Evolutionary conservation across 2,888 invertebrate genomes (phyloP), one percentile per base, ranked within the genome.

Genomic region (Bibio marci): DNA sequence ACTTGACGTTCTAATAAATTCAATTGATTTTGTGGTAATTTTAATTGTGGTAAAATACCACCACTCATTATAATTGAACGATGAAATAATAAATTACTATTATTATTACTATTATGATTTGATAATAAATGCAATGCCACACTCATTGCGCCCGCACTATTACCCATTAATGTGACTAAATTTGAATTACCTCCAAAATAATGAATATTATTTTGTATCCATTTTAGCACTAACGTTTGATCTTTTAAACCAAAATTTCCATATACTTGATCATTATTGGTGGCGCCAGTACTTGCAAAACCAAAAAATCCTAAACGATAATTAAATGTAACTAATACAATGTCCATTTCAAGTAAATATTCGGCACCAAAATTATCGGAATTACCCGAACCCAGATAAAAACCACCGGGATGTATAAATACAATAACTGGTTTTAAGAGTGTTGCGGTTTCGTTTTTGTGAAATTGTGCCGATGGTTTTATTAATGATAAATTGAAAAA

Each of bases 381-480:
- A 2, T 62, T 57, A 38, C 59, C 47, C 0, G 72, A 67, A 31
- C 58, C 61, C 3, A 60, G 52, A 52, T 71, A 71, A 52, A 71
- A 73, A n/a, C 66, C 73, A 1, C 77, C 78, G 0, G 70, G 64
- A 54, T 76, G 76, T 44, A 78, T 66, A 53, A 64, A 72, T 2
- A 76, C 65, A 2, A 78, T 54, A 2, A 78, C 76, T 0, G 78
- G 73, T n/a, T n/a, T n/a, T n/a, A n/a, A n/a, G n/a, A n/a, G n/a
- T n/a, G n/a, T n/a, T n/a, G n/a, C n/a, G n/a, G n/a, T n/a, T n/a
- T n/a, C n/a, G n/a, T n/a, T n/a, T 12, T 37, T 4, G 4, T n/a
- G 28, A 4, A 7, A 7, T 13, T 5, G 3, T n/a, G 54, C 3
- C 45, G 45, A 54, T 22, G 22, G 4, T 22, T 4, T 4, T 22